Base-by-base conservation (phyloP, 2,888 invertebrate genomes). In the Allygus modestus region DNA sequence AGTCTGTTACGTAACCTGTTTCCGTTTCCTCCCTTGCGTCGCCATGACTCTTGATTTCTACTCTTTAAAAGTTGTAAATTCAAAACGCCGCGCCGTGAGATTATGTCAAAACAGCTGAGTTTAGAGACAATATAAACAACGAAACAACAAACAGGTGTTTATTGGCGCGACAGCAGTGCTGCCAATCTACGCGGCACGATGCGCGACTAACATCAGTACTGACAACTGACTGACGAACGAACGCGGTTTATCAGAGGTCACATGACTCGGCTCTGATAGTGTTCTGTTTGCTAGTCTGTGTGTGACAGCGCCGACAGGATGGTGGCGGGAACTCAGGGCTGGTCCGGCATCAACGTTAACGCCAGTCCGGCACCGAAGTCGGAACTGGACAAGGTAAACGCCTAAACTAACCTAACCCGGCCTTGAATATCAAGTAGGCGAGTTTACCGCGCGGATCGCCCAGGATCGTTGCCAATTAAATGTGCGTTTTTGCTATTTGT, bases 261-360 rank as follows among this genome's bases (percentile, higher is more conserved):
- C 15, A 28, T 65, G 65, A 31, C 65, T 1, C 54, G 23, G 54
- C 23, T 23, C 65, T 46, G 31, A 28, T 12, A 65, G 28, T 65
- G 15, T 11, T 9, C 20, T 26, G 28, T 58, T 26, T 9, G 58
- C 17, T 28, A 65, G 65, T 65, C 28, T 28, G 75, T 77, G 28
- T 11, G 46, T 26, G 46, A 23, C 75, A 23, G 43, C 46, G 75
- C 0, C 0, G 69, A 1, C 17, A 75, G 23, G n/a, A 83, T 83
- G 83, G 83, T 84, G 31, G 41, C 43, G 11, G 79, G 84, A 15
- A 43, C 65, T 4, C 79, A 81, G 69, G 81, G 81, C 11, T 84
- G 84, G 84, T 84, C 84, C 7, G 84, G 84, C 31, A 37, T 84
- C 20, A 84, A 84, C 37, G 84, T 84, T 0, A 81, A 46, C 28